Evolutionary conservation across 2,113 vertebrate genomes (phyloP).

Genomic region (Haemorhous mexicanus): DNA sequence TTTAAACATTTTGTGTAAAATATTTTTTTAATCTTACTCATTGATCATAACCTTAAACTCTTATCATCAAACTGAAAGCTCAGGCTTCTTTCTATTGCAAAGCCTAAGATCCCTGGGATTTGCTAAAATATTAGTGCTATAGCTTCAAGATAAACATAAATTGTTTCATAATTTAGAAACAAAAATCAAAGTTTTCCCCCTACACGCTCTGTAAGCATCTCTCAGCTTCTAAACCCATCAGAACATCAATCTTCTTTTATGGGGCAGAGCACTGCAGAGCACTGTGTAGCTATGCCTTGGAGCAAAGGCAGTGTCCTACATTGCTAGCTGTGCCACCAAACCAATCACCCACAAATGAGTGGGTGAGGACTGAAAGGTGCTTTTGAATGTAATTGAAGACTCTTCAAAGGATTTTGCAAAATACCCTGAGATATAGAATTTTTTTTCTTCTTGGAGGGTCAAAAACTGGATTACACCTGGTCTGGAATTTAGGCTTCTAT

Average conservation of each 20-base stretch:
- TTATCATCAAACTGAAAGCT: not conserved
- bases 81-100: not conserved
- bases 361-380: not conserved
- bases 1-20: not conserved
- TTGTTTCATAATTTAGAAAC: not conserved
- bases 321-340: not conserved
- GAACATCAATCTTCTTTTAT: not conserved
- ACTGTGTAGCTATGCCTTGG: not conserved
- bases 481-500: not conserved
- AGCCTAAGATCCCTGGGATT: not conserved
- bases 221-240: not conserved
- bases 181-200: not conserved
- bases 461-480: not conserved
- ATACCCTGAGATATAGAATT: not conserved
- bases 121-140: not conserved
- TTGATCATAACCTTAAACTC: not conserved
- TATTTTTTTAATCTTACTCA: not conserved
- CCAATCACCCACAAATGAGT: not conserved
- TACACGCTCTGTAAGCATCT: not conserved
- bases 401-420: not conserved
- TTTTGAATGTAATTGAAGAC: not conserved
- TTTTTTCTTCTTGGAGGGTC: not conserved
- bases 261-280: not conserved
- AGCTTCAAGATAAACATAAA: not conserved
- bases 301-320: not conserved